Evolutionary conservation across 2,113 vertebrate species (phyloP), one percentile per base, ranked within the genome.

Genomic region (Pavo muticus): DNA sequence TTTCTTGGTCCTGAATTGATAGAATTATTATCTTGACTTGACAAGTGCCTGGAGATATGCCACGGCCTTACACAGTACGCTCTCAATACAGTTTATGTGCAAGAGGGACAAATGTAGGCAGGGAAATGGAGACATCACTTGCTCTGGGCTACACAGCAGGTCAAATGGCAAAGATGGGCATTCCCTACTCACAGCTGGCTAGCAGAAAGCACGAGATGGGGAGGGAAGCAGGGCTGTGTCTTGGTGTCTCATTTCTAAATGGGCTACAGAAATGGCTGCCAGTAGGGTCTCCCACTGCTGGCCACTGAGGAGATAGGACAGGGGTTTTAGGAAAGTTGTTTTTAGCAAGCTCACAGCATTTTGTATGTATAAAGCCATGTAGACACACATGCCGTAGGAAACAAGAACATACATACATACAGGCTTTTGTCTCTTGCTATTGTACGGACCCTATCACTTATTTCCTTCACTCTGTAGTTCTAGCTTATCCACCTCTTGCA

Each of bases 41-140:
- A 72, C 10, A 47, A 81, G 45, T 32, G 57, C 40, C 54, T 68
- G 74, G 47, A 81, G 52, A 45, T 67, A 45, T 1, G 1, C 44
- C 24, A 14, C 17, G 39, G 17, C 17, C 20, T 71, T 40, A 40
- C 40, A 45, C 14, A 21, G 50, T 42, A 16, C 7, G 18, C n/a
- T 17, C 42, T 57, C 47, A 7, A 24, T 9, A n/a, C 18, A 39
- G 25, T 52, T 71, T 42, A 1, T 11, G 19, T 76, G 42, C 21
- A 47, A 52, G 44, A 37, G 44, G 37, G 73, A 52, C 45, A 57
- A 27, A 56, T 39, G 10, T 3, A 27, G 48, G 30, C 23, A 84
- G 52, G 54, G 67, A 11, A 70, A 37, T 0, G 3, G 30, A 65
- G 40, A 40, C 37, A 11, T 57, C 0, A 0, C 54, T 72, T n/a